Evolutionary conservation across 2,113 vertebrate species (phyloP), one percentile per base, ranked within the genome.

Genomic region (cat (Felis catus)): DNA sequence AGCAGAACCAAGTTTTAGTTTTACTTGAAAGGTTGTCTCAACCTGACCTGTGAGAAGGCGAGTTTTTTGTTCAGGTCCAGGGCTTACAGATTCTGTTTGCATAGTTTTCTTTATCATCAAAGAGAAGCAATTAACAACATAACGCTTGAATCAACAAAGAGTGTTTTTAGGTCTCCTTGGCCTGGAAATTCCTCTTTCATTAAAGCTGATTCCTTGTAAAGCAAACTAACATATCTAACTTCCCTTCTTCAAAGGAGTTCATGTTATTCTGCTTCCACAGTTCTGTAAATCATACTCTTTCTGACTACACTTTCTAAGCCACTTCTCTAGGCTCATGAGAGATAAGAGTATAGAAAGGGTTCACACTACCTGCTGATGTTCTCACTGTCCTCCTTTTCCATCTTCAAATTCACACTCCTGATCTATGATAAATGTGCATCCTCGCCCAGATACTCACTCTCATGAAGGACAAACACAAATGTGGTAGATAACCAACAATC

Each of bases 121-220:
- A 94, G 51, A 94, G 70, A 74, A 95, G 78, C 39, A 79, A 86
- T 76, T 55, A 95, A 63, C 86, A 84, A 78, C 12, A 63, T 36
- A 87, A 19, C 65, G 9, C 39, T 51, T 68, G 31, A 87, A 81
- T 91, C 96, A 82, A 74, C n/a, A 65, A 45, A 53, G 19, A 73
- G 19, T 21, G 39, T 45, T 82, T 71, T 88, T 55, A 76, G 33
- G 65, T 76, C 61, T 79, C 8, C 48, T 63, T 63, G 58, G 61
- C 55, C 70, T 84, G 65, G 65, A 25, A 63, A 18, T 58, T 91
- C 29, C 45, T 73, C 73, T 78, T 66, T 76, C 63, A 80, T 74
- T 74, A 91, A 92, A 84, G 18, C 31, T 15, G 36, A 94, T 55
- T 91, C 16, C 61, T 55, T 68, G 11, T 96, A 94, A 95, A 86